Conservation (phyloP, 1,140 invertebrate species). For the Steinernema khuongi region DNA sequence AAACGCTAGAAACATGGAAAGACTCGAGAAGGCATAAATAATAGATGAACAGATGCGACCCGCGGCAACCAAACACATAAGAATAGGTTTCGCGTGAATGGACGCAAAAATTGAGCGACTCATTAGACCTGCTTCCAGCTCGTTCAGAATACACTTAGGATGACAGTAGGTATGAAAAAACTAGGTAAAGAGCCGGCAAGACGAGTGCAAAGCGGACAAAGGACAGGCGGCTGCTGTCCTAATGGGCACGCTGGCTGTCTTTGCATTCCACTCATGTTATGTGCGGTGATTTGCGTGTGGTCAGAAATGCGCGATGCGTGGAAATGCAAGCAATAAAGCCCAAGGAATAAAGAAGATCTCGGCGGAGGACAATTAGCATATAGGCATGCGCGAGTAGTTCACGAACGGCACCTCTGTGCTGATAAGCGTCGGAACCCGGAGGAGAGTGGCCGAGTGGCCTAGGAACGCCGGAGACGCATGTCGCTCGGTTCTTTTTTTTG, state of each 20-base stretch:
- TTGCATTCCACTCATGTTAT: not conserved
- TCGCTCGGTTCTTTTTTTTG: not conserved
- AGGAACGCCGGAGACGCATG: not conserved
- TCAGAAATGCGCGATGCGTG: not conserved
- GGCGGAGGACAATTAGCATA: not conserved
- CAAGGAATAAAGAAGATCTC: not conserved
- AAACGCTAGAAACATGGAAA: conserved; percentile 9
- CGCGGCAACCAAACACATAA: not conserved
- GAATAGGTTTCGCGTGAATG: conserved; percentile 8
- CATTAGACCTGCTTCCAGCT: not conserved
- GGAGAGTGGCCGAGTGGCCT: not conserved
- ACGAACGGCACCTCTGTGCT: not conserved
- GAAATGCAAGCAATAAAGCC: not conserved
- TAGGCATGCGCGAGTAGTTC: not conserved
- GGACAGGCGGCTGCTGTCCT: not conserved
- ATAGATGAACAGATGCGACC: conserved; percentile 9
- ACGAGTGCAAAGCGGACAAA: not conserved
- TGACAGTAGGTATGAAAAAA: not conserved
- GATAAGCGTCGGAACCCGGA: not conserved
- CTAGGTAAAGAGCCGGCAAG: not conserved
- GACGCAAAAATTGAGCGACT: not conserved
- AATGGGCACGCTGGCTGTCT: not conserved
- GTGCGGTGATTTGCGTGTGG: not conserved
- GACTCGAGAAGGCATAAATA: conserved; percentile 6
- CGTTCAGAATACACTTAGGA: not conserved